These are phyloP conservation scores for Rhopalosiphum padi DNA, from an alignment of 1,140 invertebrate species.

Conservation along the genomic window DNA sequence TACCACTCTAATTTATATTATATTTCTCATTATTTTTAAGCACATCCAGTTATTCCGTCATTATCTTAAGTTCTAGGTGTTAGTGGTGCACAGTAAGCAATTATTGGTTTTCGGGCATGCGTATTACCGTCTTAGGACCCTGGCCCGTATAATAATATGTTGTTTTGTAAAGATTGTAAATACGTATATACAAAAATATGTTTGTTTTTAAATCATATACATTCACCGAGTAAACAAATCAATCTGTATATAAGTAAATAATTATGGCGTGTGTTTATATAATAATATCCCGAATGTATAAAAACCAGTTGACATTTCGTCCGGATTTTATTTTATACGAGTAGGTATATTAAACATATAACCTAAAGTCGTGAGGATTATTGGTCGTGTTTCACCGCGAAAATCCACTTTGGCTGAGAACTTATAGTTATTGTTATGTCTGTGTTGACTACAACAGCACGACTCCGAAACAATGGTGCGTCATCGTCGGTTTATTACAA, in stretches of 20 bases:
- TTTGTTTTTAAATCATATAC: neutral
- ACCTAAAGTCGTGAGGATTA: neutral
- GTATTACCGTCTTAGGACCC: too few species aligned
- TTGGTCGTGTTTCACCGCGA: neutral
- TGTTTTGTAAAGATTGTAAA: neutral
- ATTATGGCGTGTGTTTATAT: neutral
- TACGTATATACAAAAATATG: neutral
- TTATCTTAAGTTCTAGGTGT: too few species aligned
- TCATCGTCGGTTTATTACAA: neutral
- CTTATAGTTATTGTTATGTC: neutral
- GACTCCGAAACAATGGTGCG: neutral
- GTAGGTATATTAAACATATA: too few species aligned
- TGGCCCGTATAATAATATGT: neutral
- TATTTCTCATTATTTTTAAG: too few species aligned
- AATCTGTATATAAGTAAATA: too few species aligned
- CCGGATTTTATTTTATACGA: neutral
- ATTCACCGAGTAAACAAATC: neutral
- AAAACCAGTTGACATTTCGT: neutral
- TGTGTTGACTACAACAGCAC: neutral
- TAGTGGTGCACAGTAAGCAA: too few species aligned
- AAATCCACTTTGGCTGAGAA: neutral
- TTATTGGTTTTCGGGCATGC: too few species aligned
- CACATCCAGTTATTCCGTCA: too few species aligned
- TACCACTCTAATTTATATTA: too few species aligned
- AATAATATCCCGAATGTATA: neutral